Percentiles rank a stretch among this genome's conserved stretches.
These are phyloP conservation scores for Noctua fimbriata DNA, from an alignment of 2,888 invertebrate species.

Conservation along the genomic window DNA sequence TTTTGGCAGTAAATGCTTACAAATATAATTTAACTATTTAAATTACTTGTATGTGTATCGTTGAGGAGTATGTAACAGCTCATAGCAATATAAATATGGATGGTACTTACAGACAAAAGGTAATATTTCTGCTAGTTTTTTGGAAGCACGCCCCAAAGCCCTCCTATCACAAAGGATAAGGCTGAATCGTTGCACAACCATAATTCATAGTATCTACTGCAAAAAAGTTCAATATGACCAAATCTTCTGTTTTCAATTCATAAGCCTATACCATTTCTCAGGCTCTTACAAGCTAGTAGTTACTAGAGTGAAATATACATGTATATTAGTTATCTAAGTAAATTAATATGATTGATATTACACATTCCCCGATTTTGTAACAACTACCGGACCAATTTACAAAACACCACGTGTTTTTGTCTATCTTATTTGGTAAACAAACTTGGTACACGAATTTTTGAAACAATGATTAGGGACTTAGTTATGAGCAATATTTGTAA, in stretches of 20 bases:
- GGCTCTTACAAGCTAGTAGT: slow-evolving; percentile 18
- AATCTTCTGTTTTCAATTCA: neutral
- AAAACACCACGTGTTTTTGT: neutral
- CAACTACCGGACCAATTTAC: slow-evolving; percentile 39
- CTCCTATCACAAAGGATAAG: no score
- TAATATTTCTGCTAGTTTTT: neutral
- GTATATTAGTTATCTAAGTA: slow-evolving; percentile 27
- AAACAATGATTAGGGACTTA: neutral
- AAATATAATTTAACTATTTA: slow-evolving; percentile 17
- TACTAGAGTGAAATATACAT: slow-evolving; percentile 50
- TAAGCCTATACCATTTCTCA: neutral
- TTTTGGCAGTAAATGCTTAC: slow-evolving; percentile 36
- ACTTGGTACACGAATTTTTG: neutral
- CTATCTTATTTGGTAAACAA: slow-evolving; percentile 22
- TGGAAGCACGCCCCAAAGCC: neutral
- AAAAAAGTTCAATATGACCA: neutral
- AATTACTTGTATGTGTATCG: slow-evolving; percentile 1
- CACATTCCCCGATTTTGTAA: slow-evolving; percentile 48
- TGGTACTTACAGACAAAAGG: neutral
- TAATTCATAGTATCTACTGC: neutral
- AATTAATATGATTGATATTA: slow-evolving; percentile 49
- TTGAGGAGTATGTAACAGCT: slow-evolving; percentile 1
- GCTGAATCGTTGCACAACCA: no score
- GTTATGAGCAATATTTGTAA: neutral
- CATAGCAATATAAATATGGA: neutral